A percentile compares a stretch with the other conserved stretches of the same genome.
Conservation (phyloP, 2,888 invertebrate genomes). For the Dyspetes luteomarginatus region DNA sequence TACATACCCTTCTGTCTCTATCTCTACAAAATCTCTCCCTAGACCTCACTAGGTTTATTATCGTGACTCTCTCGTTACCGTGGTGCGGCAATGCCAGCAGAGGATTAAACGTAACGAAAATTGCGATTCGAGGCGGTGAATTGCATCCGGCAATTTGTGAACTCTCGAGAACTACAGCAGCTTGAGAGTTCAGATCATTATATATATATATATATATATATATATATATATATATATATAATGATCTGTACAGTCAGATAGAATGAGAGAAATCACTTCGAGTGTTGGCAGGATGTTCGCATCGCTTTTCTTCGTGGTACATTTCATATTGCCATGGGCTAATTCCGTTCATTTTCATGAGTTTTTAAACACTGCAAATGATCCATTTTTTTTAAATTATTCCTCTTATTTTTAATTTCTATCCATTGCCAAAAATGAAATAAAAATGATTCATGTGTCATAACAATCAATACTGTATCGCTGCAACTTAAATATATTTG, state of each 20-base stretch:
- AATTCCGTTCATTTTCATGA: slow-evolving; percentile 1
- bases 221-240: slow-evolving; percentile 20
- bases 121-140: slow-evolving; percentile 64
- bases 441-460: no score
- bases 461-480: no score
- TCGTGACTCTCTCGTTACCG: slow-evolving; percentile 55
- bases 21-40: slow-evolving; percentile 35
- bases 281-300: slow-evolving; percentile 36
- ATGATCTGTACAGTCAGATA: not conserved
- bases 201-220: slow-evolving; percentile 10
- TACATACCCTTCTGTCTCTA: not conserved
- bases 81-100: slow-evolving; percentile 43
- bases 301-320: slow-evolving; percentile 17
- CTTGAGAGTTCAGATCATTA: slow-evolving; percentile 34
- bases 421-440: no score
- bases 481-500: no score
- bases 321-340: not conserved
- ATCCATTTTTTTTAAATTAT: not conserved
- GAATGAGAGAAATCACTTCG: slow-evolving; percentile 35
- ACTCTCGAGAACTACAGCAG: slow-evolving; percentile 52
- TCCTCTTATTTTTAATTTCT: not conserved
- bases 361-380: not conserved
- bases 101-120: slow-evolving; percentile 67
- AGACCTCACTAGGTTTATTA: slow-evolving; percentile 50
- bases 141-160: slow-evolving; percentile 68